phyloP scores from a whole-genome alignment of 2,888 invertebrate genomes.

The Cistogaster globosa region DNA sequence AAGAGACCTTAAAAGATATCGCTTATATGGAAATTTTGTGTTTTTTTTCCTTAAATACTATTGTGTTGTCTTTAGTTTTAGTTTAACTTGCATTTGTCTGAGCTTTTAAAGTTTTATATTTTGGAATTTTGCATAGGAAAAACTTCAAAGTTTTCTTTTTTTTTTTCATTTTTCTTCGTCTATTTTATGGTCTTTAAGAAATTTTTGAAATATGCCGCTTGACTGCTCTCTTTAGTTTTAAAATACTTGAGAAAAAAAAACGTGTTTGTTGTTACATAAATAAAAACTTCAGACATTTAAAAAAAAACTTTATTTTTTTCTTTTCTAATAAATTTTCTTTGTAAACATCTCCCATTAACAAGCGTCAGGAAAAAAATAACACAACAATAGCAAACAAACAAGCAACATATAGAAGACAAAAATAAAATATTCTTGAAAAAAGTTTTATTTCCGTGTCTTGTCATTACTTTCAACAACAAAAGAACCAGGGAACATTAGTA shows the following conservation, averaged over 20 bases:
- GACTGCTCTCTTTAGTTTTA: slow-evolving; percentile 35
- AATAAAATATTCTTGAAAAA: slow-evolving; percentile 54
- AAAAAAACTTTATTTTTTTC: slow-evolving; percentile 3
- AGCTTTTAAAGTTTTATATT: slow-evolving; percentile 40
- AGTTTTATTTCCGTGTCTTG: slow-evolving; percentile 58
- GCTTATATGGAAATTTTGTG: slow-evolving; percentile 16
- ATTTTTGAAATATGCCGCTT: slow-evolving; percentile 61
- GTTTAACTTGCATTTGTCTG: slow-evolving; percentile 21
- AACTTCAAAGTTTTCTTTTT: slow-evolving; percentile 31
- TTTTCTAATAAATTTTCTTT: slow-evolving; percentile 37
- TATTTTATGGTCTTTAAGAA: not conserved
- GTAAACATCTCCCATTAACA: slow-evolving; percentile 57
- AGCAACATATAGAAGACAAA: no score
- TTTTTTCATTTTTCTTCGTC: not conserved
- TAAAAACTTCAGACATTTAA: slow-evolving; percentile 15
- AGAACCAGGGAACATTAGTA: slow-evolving; percentile 39
- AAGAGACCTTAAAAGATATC: slow-evolving; percentile 22
- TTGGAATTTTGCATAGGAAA: slow-evolving; percentile 33
- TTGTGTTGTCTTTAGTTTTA: slow-evolving; percentile 38
- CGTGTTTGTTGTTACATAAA: not conserved
- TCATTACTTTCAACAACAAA: slow-evolving; percentile 2
- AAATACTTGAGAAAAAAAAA: not conserved
- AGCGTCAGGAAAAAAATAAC: slow-evolving; percentile 11
- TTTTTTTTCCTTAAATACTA: not conserved
- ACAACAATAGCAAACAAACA: slow-evolving; percentile 7